phyloP scores from a whole-genome alignment of 2,797 vertebrate genomes.

The Sebastes iracundus region DNA sequence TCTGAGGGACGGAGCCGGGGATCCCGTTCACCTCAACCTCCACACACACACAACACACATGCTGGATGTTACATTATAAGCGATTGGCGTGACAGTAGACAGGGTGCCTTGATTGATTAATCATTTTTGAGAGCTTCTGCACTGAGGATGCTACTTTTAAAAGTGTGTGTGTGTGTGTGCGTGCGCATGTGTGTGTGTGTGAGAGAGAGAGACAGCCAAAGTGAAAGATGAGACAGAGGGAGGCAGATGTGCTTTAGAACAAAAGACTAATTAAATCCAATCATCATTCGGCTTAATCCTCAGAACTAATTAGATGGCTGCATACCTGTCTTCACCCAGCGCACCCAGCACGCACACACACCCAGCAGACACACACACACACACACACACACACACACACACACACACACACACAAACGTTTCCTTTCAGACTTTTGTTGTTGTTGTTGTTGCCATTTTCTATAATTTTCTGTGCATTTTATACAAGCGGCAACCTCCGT shows the following conservation, averaged over 20 bases:
- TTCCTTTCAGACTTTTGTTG: neutral
- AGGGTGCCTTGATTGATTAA: neutral
- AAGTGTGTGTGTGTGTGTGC: neutral
- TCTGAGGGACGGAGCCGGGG: conserved; percentile 17
- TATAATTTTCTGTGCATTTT: neutral
- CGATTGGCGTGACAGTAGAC: neutral
- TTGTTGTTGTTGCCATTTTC: neutral
- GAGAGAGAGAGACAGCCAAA: neutral
- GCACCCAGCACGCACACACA: neutral
- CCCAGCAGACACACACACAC: conserved; percentile 4
- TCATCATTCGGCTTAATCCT: conserved; percentile 71
- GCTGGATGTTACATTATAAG: neutral
- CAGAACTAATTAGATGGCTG: conserved; percentile 74
- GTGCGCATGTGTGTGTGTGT: neutral
- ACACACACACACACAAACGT: neutral
- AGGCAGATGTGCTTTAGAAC: conserved; percentile 40
- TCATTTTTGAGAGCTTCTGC: neutral
- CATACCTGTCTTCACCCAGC: conserved; percentile 55
- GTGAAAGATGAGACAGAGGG: neutral
- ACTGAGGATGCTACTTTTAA: neutral
- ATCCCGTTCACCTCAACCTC: neutral
- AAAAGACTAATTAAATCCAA: conserved; percentile 77
- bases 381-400: neutral
- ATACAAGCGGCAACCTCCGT: too few species aligned
- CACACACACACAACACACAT: conserved; percentile 1